These are phyloP conservation scores for Zootermopsis nevadensis DNA, from an alignment of 2,888 invertebrate genomes.

Conservation along the genomic window DNA sequence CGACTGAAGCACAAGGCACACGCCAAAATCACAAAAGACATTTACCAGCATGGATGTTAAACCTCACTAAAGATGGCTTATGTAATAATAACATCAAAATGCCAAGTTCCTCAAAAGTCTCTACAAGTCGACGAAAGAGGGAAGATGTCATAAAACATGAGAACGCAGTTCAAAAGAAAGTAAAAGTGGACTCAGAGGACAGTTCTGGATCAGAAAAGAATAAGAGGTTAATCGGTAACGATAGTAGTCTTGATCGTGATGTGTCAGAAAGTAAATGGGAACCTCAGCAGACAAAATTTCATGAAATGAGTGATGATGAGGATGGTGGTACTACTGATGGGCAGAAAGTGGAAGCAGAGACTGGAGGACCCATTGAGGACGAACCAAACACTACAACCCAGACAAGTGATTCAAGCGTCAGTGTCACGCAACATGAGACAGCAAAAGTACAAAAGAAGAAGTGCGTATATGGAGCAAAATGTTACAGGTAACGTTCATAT, in stretches of 20 bases:
- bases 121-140: background rate
- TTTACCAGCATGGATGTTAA: background rate
- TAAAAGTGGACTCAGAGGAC: background rate
- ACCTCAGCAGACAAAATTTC: background rate
- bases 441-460: background rate
- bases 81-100: background rate
- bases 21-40: background rate
- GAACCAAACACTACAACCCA: background rate
- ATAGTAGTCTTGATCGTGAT: background rate
- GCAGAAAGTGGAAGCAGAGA: background rate
- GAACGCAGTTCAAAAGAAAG: background rate
- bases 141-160: background rate
- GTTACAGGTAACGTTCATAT: constrained; percentile 65
- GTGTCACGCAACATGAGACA: background rate
- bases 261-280: background rate
- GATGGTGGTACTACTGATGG: constrained; percentile 5
- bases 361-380: background rate
- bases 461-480: constrained; percentile 74
- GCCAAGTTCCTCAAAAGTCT: too few relatives aligned
- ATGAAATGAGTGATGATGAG: constrained; percentile 40
- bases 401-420: background rate
- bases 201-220: background rate
- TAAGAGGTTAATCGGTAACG: background rate
- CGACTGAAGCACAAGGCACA: background rate
- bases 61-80: background rate